phyloP scores from a whole-genome alignment of 2,888 invertebrate species.

The Thelaira solivaga region DNA sequence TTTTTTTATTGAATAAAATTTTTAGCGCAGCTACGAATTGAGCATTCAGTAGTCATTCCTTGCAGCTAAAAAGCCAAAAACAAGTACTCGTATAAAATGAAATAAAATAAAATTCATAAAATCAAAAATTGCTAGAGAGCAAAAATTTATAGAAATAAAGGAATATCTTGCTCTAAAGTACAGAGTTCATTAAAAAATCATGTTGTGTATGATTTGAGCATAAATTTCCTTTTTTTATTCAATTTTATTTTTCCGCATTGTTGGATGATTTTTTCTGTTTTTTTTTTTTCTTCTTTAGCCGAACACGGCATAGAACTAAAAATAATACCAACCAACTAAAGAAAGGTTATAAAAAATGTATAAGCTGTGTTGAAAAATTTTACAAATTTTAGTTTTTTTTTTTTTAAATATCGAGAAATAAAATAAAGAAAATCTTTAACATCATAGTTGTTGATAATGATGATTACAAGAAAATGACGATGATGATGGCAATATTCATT shows the following conservation, averaged over 20 bases:
- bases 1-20: conserved; percentile 16
- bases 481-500: conserved; percentile 39
- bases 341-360: background rate
- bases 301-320: background rate
- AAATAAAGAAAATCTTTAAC: no score
- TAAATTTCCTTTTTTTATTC: background rate
- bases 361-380: background rate
- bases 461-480: conserved; percentile 20
- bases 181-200: conserved; percentile 48
- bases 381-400: no score
- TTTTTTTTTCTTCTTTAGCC: background rate
- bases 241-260: conserved; percentile 35
- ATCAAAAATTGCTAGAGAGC: background rate
- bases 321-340: background rate
- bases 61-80: background rate
- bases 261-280: background rate
- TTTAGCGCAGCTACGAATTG: conserved; percentile 35
- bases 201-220: conserved; percentile 38
- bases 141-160: background rate
- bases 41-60: conserved; percentile 10
- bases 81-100: background rate
- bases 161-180: conserved; percentile 7
- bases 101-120: conserved; percentile 30
- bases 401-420: no score
- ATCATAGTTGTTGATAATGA: conserved; percentile 15